Evolutionary conservation across 2,113 vertebrate genomes (phyloP).

Genomic region (Uria lomvia): DNA sequence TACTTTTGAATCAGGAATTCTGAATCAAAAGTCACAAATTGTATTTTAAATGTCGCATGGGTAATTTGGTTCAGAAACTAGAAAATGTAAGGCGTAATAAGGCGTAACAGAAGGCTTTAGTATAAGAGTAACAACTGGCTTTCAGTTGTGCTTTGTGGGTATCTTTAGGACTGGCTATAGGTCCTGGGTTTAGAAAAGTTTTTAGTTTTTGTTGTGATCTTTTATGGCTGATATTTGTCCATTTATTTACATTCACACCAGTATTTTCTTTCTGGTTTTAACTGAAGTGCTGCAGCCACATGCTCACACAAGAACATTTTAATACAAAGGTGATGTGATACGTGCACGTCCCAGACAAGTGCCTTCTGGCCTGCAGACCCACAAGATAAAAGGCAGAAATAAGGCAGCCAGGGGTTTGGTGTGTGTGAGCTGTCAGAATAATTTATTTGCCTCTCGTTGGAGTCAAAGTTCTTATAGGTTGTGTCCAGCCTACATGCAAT

Average conservation of each 20-base stretch:
- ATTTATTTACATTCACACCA: not conserved
- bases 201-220: not conserved
- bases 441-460: not conserved
- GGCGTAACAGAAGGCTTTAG: not conserved
- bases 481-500: not conserved
- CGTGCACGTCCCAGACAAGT: not conserved
- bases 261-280: not conserved
- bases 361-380: not conserved
- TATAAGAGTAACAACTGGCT: not conserved
- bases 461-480: not conserved
- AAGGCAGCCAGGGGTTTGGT: not conserved
- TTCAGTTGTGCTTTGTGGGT: not conserved
- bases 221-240: not conserved
- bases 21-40: not conserved
- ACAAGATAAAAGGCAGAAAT: not conserved
- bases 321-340: not conserved
- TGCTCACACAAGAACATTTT: not conserved
- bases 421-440: not conserved
- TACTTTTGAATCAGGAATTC: not conserved
- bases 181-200: not conserved
- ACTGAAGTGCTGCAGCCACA: not conserved
- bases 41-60: not conserved
- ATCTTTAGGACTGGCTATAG: not conserved
- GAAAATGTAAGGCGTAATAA: not conserved
- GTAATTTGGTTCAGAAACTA: not conserved